phyloP scores from a whole-genome alignment of 2,113 vertebrate species.

The Chloroceryle aenea region DNA sequence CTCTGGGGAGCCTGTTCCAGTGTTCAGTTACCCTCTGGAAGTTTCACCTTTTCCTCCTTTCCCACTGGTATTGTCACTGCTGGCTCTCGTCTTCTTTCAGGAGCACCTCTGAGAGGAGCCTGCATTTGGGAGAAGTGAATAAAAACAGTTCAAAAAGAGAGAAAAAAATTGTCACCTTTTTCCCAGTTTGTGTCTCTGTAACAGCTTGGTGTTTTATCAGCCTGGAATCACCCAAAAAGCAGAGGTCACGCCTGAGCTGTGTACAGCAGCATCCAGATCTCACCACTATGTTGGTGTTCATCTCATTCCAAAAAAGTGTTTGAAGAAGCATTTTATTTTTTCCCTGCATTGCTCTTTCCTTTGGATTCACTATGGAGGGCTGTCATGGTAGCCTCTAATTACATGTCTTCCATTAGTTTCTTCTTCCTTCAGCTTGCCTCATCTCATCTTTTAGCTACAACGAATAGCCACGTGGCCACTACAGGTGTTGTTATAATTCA shows the following conservation, averaged over 20 bases:
- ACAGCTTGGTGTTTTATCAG: not conserved
- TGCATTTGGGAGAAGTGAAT: not conserved
- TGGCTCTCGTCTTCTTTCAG: not conserved
- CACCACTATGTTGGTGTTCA: not conserved
- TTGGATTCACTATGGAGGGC: not conserved
- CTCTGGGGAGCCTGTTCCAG: not conserved
- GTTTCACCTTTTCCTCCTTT: not conserved
- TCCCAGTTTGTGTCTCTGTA: not conserved
- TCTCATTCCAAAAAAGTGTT: not conserved
- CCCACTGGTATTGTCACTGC: rapidly evolving
- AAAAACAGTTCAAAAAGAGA: not conserved
- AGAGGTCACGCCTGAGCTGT: not conserved
- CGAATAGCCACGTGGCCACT: not conserved
- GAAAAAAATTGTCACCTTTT: not conserved
- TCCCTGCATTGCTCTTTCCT: not conserved
- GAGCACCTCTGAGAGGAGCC: not conserved
- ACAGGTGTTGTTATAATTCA: not conserved
- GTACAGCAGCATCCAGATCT: not conserved
- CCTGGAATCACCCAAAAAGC: not conserved
- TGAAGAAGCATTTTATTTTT: not conserved
- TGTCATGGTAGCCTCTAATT: rapidly evolving
- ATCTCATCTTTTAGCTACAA: not conserved
- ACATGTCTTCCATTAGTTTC: not conserved
- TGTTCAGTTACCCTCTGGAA: not conserved
- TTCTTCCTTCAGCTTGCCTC: not conserved